A percentile compares a stretch with the other conserved stretches of the same genome.
phyloP scores from a whole-genome alignment of 2,888 invertebrate genomes.

The Liposcelis brunnea region DNA sequence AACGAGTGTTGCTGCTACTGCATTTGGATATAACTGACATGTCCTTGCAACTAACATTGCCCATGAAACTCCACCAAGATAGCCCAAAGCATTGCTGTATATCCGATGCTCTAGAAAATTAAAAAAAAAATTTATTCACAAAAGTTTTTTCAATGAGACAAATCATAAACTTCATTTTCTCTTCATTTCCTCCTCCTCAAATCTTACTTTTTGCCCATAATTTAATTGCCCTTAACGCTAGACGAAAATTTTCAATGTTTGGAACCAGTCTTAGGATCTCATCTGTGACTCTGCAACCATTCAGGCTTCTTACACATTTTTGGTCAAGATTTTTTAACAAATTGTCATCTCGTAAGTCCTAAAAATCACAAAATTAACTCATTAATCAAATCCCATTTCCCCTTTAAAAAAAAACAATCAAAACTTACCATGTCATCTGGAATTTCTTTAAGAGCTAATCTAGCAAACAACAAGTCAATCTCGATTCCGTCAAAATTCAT shows the following conservation, averaged over 20 bases:
- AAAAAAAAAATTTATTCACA: conserved; percentile 14
- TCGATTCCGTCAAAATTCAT: conserved; percentile 98
- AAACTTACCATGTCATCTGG: conserved; percentile 48
- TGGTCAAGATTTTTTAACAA: conserved; percentile 87
- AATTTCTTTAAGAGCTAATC: conserved; percentile 87
- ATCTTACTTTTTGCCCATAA: conserved; percentile 96
- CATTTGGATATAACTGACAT: conserved; percentile 96
- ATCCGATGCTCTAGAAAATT: conserved; percentile 67
- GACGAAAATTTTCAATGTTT: conserved; percentile 80
- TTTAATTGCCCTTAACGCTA: conserved; percentile 87
- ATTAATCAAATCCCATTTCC: conserved; percentile 7
- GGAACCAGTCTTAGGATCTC: conserved; percentile 93
- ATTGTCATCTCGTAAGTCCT: conserved; percentile 79
- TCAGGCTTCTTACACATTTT: conserved; percentile 90
- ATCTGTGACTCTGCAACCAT: conserved; percentile 96
- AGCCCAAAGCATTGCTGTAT: conserved; percentile 95
- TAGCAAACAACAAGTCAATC: conserved; percentile 95
- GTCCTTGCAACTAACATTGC: conserved; percentile 97
- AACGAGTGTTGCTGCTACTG: conserved; percentile 81
- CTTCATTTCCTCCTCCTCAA: too few relatives aligned
- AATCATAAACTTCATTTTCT: too few relatives aligned
- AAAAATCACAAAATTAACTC: conserved; percentile 18
- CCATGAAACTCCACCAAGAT: conserved; percentile 97
- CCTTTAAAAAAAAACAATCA: neutral
- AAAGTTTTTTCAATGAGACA: neutral